These are phyloP conservation scores for Dryocosmus kuriphilus DNA, from an alignment of 2,888 invertebrate genomes.

Conservation along the genomic window DNA sequence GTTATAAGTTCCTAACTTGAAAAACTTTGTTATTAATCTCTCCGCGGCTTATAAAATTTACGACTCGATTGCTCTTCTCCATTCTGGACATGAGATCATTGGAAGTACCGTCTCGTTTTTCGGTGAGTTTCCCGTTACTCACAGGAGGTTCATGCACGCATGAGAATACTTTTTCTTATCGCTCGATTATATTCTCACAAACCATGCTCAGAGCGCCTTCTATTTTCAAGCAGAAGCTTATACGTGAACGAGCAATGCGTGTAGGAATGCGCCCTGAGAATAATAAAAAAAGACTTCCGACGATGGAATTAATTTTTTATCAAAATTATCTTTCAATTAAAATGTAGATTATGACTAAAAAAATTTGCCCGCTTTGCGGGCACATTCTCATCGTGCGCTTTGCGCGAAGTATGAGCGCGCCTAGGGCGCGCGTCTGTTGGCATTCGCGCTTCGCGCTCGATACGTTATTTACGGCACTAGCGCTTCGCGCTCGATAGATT, in stretches of 20 bases:
- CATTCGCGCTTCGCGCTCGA: too few species aligned
- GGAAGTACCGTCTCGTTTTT: constrained; percentile 18
- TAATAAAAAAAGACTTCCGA: background rate
- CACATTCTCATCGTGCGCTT: too few species aligned
- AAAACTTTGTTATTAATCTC: background rate
- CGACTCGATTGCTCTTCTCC: background rate
- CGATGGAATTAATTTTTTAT: background rate
- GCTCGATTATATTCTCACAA: constrained; percentile 19
- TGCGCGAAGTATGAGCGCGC: too few species aligned
- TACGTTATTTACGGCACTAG: too few species aligned
- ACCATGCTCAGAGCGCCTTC: background rate
- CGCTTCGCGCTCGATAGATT: too few species aligned
- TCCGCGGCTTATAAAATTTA: background rate
- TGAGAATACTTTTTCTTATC: constrained; percentile 31
- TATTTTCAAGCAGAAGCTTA: constrained; percentile 5
- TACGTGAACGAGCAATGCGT: background rate
- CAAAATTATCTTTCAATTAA: background rate
- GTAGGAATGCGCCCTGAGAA: background rate
- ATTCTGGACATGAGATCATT: background rate
- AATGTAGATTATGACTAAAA: too few species aligned
- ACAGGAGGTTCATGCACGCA: constrained; percentile 4
- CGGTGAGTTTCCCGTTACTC: background rate
- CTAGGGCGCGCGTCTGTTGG: too few species aligned
- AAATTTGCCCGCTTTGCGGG: too few species aligned
- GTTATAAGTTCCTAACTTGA: background rate